Evolutionary conservation across 30 jellyfish, hydroid and myxozoan species (phyloP), one percentile per base, ranked within the genome.

Genomic region (Hydra vulgaris): DNA sequence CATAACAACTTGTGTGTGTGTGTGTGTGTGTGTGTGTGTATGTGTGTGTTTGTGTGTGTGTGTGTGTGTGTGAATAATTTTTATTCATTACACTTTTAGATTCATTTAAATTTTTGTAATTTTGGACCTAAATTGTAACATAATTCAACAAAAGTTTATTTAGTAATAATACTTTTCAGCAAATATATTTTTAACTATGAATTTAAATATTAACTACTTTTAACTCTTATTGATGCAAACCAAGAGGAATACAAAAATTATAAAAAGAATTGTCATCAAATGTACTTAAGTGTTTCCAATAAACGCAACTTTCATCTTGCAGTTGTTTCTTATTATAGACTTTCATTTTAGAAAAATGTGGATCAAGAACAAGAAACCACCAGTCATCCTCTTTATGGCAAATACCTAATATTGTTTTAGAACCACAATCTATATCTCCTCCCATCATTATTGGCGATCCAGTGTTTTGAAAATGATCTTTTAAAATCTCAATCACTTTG

Each of bases 391-490:
- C 8, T 17, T 21, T 8, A n/a, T 21, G 72, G 72, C 73, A 23
- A 7, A 82, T 71, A 18, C 92, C 91, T 18, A 88, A 84, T 19
- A 88, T 77, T 69, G 91, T 76, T 61, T 88, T 88, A 21, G 94
- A 88, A 40, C 92, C 88, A 55, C 69, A 61, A 76, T 88, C 96
- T 24, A 56, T 82, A 82, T 88, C 96, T 17, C 96, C 96, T 27
- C 82, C 82, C 66, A 17, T 74, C 79, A 71, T 71, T 12, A 88
- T 85, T 5, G 96, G 96, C 22, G 92, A 77, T 16, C 73, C 77
- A 26, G 66, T 66, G 25, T 82, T 27, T 19, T 23, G 23, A 66
- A 88, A 82, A 72, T 88, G 96, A 17, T 77, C 83, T 55, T 23
- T 67, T 53, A 88, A 52, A 54, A 76, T 76, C 0, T 1, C 25